Percentiles rank a stretch among this genome's conserved stretches.
Conservation (phyloP, 1,140 invertebrate genomes). For the Drosophila ercepeae region DNA sequence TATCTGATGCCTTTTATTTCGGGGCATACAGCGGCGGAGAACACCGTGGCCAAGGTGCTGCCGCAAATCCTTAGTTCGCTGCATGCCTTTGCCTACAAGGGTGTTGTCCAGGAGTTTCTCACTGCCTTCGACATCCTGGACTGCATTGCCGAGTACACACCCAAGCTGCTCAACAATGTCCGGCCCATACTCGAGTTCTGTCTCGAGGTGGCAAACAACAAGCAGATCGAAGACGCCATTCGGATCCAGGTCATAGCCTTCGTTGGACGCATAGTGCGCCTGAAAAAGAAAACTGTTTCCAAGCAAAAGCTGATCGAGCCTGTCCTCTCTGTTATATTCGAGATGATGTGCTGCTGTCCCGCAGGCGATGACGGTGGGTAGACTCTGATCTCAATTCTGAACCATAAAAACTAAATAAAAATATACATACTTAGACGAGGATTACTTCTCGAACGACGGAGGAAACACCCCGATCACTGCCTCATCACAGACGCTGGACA, state of each 20-base stretch:
- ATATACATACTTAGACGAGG: slow-evolving; percentile 17
- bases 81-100: slow-evolving; percentile 84
- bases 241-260: slow-evolving; percentile 89
- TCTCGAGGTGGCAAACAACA: slow-evolving; percentile 86
- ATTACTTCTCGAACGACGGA: slow-evolving; percentile 35
- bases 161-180: slow-evolving; percentile 87
- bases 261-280: slow-evolving; percentile 87
- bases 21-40: slow-evolving; percentile 66
- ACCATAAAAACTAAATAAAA: not conserved
- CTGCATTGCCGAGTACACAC: slow-evolving; percentile 88
- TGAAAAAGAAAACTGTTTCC: slow-evolving; percentile 90
- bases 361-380: slow-evolving; percentile 86
- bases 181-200: slow-evolving; percentile 88
- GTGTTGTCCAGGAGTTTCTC: slow-evolving; percentile 86
- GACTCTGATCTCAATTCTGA: not conserved
- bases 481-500: slow-evolving; percentile 90
- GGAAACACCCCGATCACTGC: slow-evolving; percentile 85
- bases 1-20: slow-evolving; percentile 72
- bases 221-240: slow-evolving; percentile 85
- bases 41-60: slow-evolving; percentile 87
- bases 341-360: slow-evolving; percentile 87
- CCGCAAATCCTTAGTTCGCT: slow-evolving; percentile 87
- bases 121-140: slow-evolving; percentile 90
- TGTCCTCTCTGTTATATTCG: slow-evolving; percentile 88
- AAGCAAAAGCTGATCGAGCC: slow-evolving; percentile 90